These are phyloP conservation scores for Brachypodius melanocephalos DNA, from an alignment of 2,113 vertebrate species.

Conservation along the genomic window DNA sequence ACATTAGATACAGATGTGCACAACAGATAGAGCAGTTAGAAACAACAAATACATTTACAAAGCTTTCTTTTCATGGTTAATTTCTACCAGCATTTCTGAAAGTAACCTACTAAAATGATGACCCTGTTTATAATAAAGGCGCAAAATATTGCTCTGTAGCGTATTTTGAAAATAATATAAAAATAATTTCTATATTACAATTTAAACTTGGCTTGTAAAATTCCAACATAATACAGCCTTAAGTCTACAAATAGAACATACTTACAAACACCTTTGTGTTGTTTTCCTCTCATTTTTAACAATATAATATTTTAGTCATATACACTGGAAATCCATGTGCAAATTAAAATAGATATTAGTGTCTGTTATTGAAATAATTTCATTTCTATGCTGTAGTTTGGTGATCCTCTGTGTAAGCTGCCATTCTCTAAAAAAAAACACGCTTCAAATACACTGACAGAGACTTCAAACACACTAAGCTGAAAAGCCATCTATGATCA, in stretches of 20 bases:
- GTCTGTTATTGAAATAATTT: constrained; percentile 80
- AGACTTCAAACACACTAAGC: constrained; percentile 66
- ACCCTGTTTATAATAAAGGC: constrained; percentile 74
- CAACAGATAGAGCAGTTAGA: constrained; percentile 59
- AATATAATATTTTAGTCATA: constrained; percentile 80
- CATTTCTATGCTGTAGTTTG: constrained; percentile 74
- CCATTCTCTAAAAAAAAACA: constrained; percentile 67
- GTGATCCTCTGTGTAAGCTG: constrained; percentile 71
- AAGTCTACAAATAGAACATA: constrained; percentile 76
- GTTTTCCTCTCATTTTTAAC: constrained; percentile 67
- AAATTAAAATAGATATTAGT: constrained; percentile 81
- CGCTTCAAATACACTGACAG: constrained; percentile 68
- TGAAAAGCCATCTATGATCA: constrained; percentile 77
- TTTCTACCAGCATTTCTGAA: constrained; percentile 59
- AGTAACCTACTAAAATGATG: constrained; percentile 66
- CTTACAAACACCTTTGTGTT: constrained; percentile 74
- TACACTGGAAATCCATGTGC: constrained; percentile 81
- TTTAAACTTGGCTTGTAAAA: constrained; percentile 82
- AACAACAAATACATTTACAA: constrained; percentile 46
- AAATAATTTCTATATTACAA: constrained; percentile 84
- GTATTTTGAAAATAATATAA: constrained; percentile 80
- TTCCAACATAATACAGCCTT: constrained; percentile 73
- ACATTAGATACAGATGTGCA: constrained; percentile 45
- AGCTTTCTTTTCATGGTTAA: constrained; percentile 52
- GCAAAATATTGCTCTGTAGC: constrained; percentile 80